Evolutionary conservation across 2,888 invertebrate species (phyloP).

Genomic region (Tenthredo notha): DNA sequence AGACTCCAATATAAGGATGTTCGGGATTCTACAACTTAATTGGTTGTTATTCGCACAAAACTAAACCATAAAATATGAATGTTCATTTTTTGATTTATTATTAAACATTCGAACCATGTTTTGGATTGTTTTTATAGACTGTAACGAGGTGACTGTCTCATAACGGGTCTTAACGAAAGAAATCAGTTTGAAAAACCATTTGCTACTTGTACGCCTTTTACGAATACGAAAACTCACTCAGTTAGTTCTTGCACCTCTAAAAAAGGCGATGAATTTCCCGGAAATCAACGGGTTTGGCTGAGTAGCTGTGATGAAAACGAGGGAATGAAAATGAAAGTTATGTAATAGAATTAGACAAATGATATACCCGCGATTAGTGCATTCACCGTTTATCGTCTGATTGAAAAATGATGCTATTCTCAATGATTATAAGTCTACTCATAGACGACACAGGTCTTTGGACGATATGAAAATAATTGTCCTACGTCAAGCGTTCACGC

Average conservation of each 20-base stretch:
- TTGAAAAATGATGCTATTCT: neutral
- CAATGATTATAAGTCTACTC: neutral
- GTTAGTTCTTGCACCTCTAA: neutral
- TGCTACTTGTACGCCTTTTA: neutral
- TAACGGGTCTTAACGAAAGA: neutral
- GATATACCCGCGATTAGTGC: neutral
- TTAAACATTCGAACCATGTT: neutral
- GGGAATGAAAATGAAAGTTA: neutral
- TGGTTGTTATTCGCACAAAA: neutral
- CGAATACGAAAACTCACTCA: neutral
- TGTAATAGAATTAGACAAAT: neutral
- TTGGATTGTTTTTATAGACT: neutral
- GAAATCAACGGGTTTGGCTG: neutral
- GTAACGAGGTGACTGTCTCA: neutral
- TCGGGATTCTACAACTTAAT: neutral
- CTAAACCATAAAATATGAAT: neutral
- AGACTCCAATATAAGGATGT: neutral
- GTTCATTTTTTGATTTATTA: neutral
- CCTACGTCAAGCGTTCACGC: neutral
- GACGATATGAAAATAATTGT: neutral
- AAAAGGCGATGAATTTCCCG: conserved; percentile 3
- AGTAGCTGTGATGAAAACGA: neutral
- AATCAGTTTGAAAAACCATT: conserved; percentile 6
- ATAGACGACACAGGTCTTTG: neutral
- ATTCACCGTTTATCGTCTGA: neutral